Conservation (phyloP, 2,888 invertebrate species). For the Drosophila nr. perissopoda region DNA sequence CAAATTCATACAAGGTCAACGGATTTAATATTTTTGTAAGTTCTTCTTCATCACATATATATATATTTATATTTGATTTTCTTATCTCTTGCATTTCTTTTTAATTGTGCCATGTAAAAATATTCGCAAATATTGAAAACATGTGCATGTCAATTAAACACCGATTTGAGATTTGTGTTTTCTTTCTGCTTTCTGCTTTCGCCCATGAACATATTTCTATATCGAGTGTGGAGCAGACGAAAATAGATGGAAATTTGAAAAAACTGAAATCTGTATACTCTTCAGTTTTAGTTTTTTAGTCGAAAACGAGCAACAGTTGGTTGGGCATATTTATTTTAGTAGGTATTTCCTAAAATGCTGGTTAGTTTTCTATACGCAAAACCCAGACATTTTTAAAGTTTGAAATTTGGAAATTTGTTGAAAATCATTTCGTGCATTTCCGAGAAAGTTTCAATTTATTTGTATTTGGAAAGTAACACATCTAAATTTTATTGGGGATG, state of each 20-base stretch:
- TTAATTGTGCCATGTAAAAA: slow-evolving; percentile 39
- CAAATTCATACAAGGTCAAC: slow-evolving; percentile 80
- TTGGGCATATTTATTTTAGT: not conserved
- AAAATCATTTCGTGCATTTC: not conserved
- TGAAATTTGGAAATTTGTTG: not conserved
- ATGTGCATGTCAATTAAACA: slow-evolving; percentile 78
- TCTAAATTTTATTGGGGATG: not conserved
- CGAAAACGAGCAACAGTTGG: slow-evolving; percentile 25
- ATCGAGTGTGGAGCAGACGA: slow-evolving; percentile 18
- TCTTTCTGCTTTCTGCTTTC: slow-evolving; percentile 23
- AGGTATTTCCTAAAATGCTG: not conserved
- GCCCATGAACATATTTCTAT: slow-evolving; percentile 42
- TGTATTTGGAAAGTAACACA: not conserved
- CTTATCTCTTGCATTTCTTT: slow-evolving; percentile 33
- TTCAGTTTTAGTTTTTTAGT: not conserved
- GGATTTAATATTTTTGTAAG: slow-evolving; percentile 83
- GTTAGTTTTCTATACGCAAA: not conserved
- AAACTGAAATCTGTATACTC: slow-evolving; percentile 11
- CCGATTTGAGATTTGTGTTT: not conserved
- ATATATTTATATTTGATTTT: slow-evolving; percentile 13
- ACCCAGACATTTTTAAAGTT: no score
- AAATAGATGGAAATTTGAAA: not conserved
- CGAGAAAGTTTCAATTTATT: not conserved
- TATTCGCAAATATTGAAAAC: slow-evolving; percentile 50
- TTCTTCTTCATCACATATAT: slow-evolving; percentile 27